Conservation (phyloP, 2,888 invertebrate species). For the Eupithecia subumbrata region DNA sequence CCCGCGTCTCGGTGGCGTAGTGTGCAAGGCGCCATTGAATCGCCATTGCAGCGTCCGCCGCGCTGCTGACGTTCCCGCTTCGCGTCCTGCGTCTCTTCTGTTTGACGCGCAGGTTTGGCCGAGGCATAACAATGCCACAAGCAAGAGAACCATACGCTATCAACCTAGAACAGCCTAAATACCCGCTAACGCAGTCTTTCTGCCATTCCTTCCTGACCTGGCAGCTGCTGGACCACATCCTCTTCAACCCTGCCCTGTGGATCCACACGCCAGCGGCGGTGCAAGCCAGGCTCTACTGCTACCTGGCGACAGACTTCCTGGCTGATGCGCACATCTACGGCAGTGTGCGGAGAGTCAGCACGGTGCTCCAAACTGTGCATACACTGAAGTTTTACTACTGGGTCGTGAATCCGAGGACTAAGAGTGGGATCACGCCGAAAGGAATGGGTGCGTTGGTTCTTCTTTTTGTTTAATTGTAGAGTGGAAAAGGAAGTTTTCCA, state of each 20-base stretch:
- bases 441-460: conserved; percentile 90
- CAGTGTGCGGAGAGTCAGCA: conserved; percentile 97
- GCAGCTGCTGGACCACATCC: conserved; percentile 99
- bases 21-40: too few relatives aligned
- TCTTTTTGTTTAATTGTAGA: neutral
- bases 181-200: conserved; percentile 91
- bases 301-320: conserved; percentile 99
- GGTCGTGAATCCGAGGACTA: conserved; percentile 97
- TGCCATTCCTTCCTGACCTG: conserved; percentile 95
- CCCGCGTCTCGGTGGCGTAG: too few relatives aligned
- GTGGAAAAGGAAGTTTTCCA: neutral
- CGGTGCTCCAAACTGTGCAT: conserved; percentile 98
- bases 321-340: conserved; percentile 99
- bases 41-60: too few relatives aligned
- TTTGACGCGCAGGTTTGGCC: too few relatives aligned
- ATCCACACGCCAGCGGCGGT: conserved; percentile 98
- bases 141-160: conserved; percentile 77
- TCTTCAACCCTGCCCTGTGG: conserved; percentile 99
- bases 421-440: conserved; percentile 97
- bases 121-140: conserved; percentile 41
- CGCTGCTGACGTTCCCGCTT: too few relatives aligned
- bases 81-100: too few relatives aligned
- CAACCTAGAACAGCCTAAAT: conserved; percentile 80
- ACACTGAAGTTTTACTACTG: conserved; percentile 99
- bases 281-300: conserved; percentile 97